Base-by-base conservation (phyloP, 2,113 vertebrate genomes). In the Archocentrus centrarchus region DNA sequence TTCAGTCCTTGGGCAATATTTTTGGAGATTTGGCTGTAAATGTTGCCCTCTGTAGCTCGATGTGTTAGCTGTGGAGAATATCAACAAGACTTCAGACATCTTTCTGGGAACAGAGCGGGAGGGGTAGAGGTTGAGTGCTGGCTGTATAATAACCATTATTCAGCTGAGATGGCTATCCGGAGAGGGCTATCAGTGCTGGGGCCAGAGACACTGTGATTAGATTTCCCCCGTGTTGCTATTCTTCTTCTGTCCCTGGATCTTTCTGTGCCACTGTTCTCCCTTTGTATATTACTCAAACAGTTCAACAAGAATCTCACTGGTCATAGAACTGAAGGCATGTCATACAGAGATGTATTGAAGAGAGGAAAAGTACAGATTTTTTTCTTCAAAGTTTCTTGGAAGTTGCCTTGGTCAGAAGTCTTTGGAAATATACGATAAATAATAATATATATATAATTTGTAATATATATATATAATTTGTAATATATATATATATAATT, bases 111-210 rank as follows among this genome's bases (percentile, higher is more conserved):
- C 78, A 24, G 86, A 81, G 82, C 37, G 75, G 66, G 68, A 84
- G 89, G 84, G 77, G 66, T 82, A 82, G 89, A 86, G 86, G 86
- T 91, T 90, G 91, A 93, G 93, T 90, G 90, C 85, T 82, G 60
- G 86, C 85, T 89, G 86, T 92, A 91, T 93, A 93, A 94, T 93
- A 88, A 90, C 91, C 92, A 93, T 94, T 94, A 94, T 94, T 94
- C 91, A 89, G 84, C 92, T 89, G 88, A 89, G 87, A 93, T 93
- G 91, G 86, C 87, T 89, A 91, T 92, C 87, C 76, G 2, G 88
- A 91, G 90, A 91, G 90, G 91, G 85, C 89, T 87, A 93, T 91
- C 60, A 11, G 82, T 83, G 87, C 87, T 61, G 57, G 86, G 90
- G 77, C 88, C 89, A 86, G 82, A 91, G 89, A 91, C 89, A 66